These are phyloP conservation scores for Puma concolor DNA, from an alignment of 2,113 vertebrate genomes.

Conservation along the genomic window DNA sequence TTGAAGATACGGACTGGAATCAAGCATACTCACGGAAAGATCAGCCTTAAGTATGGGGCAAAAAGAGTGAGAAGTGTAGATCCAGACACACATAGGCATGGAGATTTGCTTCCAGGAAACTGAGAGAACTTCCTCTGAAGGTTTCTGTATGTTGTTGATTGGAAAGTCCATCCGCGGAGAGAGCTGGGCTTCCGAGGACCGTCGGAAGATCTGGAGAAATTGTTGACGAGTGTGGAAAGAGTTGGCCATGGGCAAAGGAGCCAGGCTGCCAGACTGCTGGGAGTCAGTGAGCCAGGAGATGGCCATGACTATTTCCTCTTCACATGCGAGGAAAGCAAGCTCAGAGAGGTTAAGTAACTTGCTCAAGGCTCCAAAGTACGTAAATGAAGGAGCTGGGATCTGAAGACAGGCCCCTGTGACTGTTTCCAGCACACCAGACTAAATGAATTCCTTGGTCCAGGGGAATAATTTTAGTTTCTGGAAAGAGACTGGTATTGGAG, in stretches of 20 bases:
- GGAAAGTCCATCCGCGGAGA: neutral
- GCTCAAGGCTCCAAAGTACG: conserved; percentile 44
- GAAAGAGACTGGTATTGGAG: neutral
- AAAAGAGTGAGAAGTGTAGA: neutral
- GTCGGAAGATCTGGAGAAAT: neutral
- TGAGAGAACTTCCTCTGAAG: neutral
- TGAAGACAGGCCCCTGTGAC: neutral
- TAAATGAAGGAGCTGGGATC: neutral
- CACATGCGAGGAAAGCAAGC: neutral
- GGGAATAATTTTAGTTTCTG: conserved; percentile 4
- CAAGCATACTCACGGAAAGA: neutral
- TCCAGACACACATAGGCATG: neutral
- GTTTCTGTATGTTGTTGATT: neutral
- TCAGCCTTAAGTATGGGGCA: neutral
- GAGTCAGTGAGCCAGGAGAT: neutral
- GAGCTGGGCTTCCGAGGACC: neutral
- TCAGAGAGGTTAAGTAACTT: conserved; percentile 35
- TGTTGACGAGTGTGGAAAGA: neutral
- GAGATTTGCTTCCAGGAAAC: neutral
- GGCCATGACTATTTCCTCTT: neutral
- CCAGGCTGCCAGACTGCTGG: too few species aligned
- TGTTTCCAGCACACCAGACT: conserved; percentile 37
- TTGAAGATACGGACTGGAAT: neutral
- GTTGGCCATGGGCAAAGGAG: neutral
- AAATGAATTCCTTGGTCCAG: conserved; percentile 13